Base-by-base conservation (phyloP, 2,888 invertebrate genomes). In the Nasonovia ribisnigri region DNA sequence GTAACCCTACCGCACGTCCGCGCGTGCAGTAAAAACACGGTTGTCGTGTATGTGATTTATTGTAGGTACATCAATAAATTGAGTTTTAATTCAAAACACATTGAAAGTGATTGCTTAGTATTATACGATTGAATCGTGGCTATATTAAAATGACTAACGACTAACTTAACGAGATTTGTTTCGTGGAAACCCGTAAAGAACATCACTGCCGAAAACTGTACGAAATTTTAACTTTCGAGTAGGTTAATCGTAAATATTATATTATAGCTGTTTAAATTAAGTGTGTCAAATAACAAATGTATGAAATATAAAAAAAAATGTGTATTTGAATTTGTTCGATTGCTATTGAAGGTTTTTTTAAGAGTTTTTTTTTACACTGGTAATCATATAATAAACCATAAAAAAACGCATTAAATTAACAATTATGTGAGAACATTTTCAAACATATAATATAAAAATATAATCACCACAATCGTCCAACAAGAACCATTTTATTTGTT, bases 171-270 rank as follows among this genome's bases (percentile, higher is more conserved):
- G 6, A 77, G 5, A 77, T 77, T 67, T n/a, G 13, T n/a, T 67
- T 67, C 29, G 16, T 16, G 1, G 67, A 77, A 77, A 77, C 13
- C 2, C 36, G 67, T 16, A 67, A 67, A 67, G n/a, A 67, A 4
- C n/a, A 67, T n/a, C n/a, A 67, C 67, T n/a, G 16, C n/a, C n/a
- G 67, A 67, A 67, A 67, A 67, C 67, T n/a, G 67, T 67, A 67
- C 67, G 13, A n/a, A 67, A 13, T 67, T 16, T 67, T 16, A 8
- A 57, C 26, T 10, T 54, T 54, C 54, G 13, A n/a, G n/a, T n/a
- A 67, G 4, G 16, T n/a, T 29, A 67, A 67, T 77, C 57, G 57
- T 57, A 57, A 57, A 57, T 57, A 8, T 36, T 67, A 36, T 36
- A 36, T 77, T 36, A 36, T 20, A 77, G 77, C 36, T 1, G 20